Conservation (phyloP, 1,140 invertebrate species). For the Idris sp. region DNA sequence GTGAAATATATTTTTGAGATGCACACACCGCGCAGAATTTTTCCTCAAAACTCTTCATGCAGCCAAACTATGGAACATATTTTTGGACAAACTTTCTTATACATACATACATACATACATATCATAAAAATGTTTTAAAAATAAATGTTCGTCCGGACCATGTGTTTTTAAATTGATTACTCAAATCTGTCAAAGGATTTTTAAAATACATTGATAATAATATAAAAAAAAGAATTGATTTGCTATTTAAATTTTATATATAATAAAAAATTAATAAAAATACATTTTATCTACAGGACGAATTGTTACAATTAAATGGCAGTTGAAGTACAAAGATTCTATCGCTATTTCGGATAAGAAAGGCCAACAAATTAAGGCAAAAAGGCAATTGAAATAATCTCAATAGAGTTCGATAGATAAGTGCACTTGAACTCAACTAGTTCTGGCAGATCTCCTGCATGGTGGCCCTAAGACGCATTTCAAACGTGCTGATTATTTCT, state of each 20-base stretch:
- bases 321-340: too few species aligned
- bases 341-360: conserved; percentile 31
- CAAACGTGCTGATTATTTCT: conserved; percentile 64
- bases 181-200: too few species aligned
- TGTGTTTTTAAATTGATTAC: too few species aligned
- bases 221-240: too few species aligned
- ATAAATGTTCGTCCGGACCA: conserved; percentile 10
- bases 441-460: conserved; percentile 26
- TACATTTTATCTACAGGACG: not conserved
- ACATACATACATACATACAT: too few species aligned
- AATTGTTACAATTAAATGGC: conserved; percentile 11
- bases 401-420: conserved; percentile 50
- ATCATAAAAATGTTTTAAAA: conserved; percentile 30
- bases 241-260: too few species aligned
- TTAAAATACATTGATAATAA: too few species aligned
- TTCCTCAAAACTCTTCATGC: conserved; percentile 7
- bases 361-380: conserved; percentile 38
- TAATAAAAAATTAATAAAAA: too few species aligned
- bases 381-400: conserved; percentile 47
- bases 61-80: conserved; percentile 29
- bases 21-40: conserved; percentile 15
- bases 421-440: conserved; percentile 35
- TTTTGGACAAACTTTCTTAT: conserved; percentile 22
- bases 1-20: conserved; percentile 44
- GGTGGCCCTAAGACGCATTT: conserved; percentile 65